phyloP scores from a whole-genome alignment of 2,797 vertebrate species.

The Gorsachius magnificus region DNA sequence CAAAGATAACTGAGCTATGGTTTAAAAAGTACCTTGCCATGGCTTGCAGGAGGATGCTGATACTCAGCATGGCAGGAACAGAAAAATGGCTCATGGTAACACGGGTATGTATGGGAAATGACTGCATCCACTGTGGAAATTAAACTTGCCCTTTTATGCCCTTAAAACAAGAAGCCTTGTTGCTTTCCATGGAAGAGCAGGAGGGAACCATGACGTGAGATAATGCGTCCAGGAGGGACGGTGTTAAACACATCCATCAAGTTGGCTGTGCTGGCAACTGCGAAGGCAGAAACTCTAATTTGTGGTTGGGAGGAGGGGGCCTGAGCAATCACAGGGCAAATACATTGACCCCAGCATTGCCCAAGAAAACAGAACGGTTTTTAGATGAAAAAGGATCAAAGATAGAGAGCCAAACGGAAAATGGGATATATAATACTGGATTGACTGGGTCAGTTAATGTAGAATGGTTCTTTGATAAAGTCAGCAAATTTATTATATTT shows the following conservation, averaged over 20 bases:
- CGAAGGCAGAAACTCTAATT: neutral
- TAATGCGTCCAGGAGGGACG: neutral
- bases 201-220: neutral
- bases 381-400: conserved; percentile 16
- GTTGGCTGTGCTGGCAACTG: neutral
- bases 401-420: neutral
- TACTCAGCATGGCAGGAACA: neutral
- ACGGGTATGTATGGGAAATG: neutral
- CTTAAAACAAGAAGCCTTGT: neutral
- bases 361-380: neutral
- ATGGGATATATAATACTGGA: neutral
- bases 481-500: neutral
- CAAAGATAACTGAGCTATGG: neutral
- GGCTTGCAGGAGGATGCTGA: neutral
- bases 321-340: neutral
- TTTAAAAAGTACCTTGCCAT: neutral
- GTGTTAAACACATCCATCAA: neutral
- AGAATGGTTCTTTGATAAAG: neutral
- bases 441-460: neutral
- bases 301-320: neutral
- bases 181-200: neutral
- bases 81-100: neutral
- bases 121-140: neutral
- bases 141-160: neutral
- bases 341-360: neutral